Base-by-base conservation (phyloP, 2,888 invertebrate genomes). In the Netelia inedita region DNA sequence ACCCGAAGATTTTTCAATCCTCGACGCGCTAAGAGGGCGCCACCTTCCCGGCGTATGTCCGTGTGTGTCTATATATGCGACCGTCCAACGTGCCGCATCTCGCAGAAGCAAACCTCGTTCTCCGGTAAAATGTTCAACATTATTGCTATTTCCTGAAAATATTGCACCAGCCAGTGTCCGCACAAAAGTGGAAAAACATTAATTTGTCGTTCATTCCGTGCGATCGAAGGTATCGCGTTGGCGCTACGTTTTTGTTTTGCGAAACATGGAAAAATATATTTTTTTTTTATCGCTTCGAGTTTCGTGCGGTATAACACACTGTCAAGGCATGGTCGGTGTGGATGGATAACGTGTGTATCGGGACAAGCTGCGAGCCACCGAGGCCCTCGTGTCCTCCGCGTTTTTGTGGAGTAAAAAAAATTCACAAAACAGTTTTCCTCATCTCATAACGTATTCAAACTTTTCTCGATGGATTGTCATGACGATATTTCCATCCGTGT, bases 301-400 rank as follows among this genome's bases (percentile, higher is more conserved):
- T 21, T 79, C 61, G 63, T 79, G 55, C 71, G 71, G 72, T 72
- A 46, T 66, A 50, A 71, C 57, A 74, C 86, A 86, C 88, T 89
- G 89, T 88, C 90, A 90, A 90, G 89, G 90, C 90, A 91, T 91
- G 89, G 87, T 88, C 89, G 87, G 88, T 86, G 86, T 83, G 82
- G 69, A 81, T 80, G 85, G 78, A 61, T 78, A 61, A 63, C 23
- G 28, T 78, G 46, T 76, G 19, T 73, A 57, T 71, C 76, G 53
- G 86, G 82, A 78, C 84, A 83, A 87, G 82, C 87, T 87, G 87
- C 82, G 43, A 78, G 19, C 41, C 74, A 14, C 50, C 57, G 69
- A 66, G 61, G 8, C 76, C 83, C 85, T 81, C 78, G 71, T 82
- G 63, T 28, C 21, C 55, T 59, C 23, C 21, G 41, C 57, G 19